Conservation (phyloP, 2,113 vertebrate species). For the Poecilia latipinna region DNA sequence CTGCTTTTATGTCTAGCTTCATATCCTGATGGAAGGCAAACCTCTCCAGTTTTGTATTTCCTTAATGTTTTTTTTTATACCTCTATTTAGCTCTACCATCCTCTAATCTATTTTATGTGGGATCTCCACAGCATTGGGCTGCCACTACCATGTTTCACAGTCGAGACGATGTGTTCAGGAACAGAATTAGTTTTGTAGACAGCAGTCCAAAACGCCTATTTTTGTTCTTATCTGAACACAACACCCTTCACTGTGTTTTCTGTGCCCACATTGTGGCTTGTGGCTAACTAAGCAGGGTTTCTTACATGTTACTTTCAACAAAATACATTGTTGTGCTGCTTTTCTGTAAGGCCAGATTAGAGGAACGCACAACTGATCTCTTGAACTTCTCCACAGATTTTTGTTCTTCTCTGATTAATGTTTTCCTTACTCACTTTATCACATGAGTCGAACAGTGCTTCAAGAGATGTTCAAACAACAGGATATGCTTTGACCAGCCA, state of each 20-base stretch:
- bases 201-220: background rate
- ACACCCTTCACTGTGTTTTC: background rate
- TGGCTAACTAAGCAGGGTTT: background rate
- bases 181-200: background rate
- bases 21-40: background rate
- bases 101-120: no score
- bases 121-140: no score
- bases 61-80: no score
- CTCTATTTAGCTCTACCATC: no score
- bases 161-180: background rate
- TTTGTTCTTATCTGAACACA: background rate
- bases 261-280: background rate
- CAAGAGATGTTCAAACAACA: no score
- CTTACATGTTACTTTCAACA: background rate
- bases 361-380: background rate
- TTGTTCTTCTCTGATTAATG: no score
- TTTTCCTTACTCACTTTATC: no score
- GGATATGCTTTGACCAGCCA: no score
- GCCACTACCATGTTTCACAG: no score
- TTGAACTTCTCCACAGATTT: no score
- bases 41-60: no score
- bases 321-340: background rate
- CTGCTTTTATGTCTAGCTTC: background rate
- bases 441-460: no score
- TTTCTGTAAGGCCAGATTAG: background rate